A percentile compares a stretch with the other conserved stretches of the same genome.
Conservation (phyloP, 1,140 invertebrate genomes). For the Cydia pomonella region DNA sequence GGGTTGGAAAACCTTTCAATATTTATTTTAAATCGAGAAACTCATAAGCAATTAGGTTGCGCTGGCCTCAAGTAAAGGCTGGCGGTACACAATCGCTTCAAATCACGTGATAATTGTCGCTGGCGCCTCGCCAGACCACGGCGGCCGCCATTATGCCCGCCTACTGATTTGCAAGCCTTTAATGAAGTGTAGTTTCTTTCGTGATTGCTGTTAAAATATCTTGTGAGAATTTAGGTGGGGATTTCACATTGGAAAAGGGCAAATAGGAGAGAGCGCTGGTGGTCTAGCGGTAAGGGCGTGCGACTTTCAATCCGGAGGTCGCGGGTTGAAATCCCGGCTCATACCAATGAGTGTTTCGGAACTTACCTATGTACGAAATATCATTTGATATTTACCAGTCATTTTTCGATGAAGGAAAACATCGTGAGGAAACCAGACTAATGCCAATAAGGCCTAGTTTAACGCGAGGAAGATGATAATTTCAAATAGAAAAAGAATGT, state of each 20-base stretch:
- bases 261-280: too few species aligned
- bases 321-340: too few species aligned
- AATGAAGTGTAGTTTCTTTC: slow-evolving; percentile 6
- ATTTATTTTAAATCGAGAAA: background rate
- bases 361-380: too few species aligned
- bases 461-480: too few species aligned
- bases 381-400: too few species aligned
- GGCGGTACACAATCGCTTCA: background rate
- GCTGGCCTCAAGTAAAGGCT: background rate
- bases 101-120: slow-evolving; percentile 13
- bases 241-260: background rate
- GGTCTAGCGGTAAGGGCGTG: too few species aligned
- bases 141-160: slow-evolving; percentile 3
- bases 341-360: too few species aligned
- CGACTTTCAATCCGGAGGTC: too few species aligned
- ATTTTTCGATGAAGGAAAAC: too few species aligned
- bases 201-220: background rate
- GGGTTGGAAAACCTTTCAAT: background rate
- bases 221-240: background rate
- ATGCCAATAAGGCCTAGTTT: too few species aligned
- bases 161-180: slow-evolving; percentile 15
- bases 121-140: slow-evolving; percentile 17
- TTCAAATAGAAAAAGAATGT: too few species aligned
- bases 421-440: too few species aligned
- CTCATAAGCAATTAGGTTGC: background rate